Conservation (phyloP, 2,797 vertebrate species). For the Chanos chanos region DNA sequence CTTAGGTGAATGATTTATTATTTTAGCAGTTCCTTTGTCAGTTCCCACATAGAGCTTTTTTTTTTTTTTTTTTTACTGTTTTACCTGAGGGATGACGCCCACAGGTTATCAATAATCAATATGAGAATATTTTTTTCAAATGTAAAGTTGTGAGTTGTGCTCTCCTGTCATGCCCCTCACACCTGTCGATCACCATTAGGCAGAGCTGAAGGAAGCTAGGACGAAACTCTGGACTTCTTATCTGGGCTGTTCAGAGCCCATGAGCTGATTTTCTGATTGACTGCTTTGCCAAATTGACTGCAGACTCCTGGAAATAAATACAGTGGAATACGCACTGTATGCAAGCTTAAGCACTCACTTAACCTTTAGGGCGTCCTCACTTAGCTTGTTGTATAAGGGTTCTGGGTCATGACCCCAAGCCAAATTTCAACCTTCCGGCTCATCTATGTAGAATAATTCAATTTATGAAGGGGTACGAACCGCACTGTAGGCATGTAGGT, state of each 20-base stretch:
- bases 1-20: background rate
- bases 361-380: slow-evolving; percentile 9
- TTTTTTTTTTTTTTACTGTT: background rate
- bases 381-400: background rate
- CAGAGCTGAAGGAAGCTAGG: background rate
- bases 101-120: background rate
- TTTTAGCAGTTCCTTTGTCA: background rate
- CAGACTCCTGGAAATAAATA: slow-evolving; percentile 9
- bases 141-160: background rate
- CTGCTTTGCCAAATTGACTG: slow-evolving; percentile 24
- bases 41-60: background rate
- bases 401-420: too few relatives aligned
- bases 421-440: too few relatives aligned
- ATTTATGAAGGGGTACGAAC: too few relatives aligned
- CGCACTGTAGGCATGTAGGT: too few relatives aligned
- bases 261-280: slow-evolving; percentile 34
- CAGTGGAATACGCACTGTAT: slow-evolving; percentile 7
- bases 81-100: background rate
- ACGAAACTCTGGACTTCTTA: slow-evolving; percentile 21
- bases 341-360: background rate
- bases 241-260: slow-evolving; percentile 29
- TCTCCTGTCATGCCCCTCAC: background rate
- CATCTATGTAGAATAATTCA: too few relatives aligned
- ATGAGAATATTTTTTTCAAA: too few relatives aligned
- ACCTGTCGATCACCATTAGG: slow-evolving; percentile 11